Evolutionary conservation across 2,797 vertebrate species (phyloP).

Genomic region (Rhincodon typus): DNA sequence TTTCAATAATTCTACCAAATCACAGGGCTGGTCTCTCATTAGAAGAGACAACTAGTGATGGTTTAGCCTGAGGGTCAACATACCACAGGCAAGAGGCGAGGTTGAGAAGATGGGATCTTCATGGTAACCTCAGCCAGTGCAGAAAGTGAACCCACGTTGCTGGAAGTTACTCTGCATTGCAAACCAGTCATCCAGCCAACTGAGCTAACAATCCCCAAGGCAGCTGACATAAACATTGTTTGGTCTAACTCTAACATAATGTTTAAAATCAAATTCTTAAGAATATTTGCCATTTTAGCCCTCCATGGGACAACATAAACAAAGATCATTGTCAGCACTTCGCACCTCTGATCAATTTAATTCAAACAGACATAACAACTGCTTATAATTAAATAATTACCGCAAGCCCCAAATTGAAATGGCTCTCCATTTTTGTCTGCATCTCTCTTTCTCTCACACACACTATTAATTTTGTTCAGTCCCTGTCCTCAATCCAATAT

Average conservation of each 20-base stretch:
- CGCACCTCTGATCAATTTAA: neutral
- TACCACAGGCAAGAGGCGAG: no score
- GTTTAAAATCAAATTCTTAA: neutral
- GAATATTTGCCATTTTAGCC: neutral
- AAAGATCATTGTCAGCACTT: neutral
- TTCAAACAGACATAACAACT: slow-evolving; percentile 2
- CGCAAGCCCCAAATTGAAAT: neutral
- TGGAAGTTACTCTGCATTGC: no score
- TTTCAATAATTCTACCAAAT: no score
- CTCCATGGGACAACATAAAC: neutral
- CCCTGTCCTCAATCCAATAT: no score
- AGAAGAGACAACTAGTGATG: no score
- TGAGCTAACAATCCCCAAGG: neutral
- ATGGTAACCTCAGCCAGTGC: no score
- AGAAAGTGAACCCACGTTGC: no score
- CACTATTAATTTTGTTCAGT: neutral
- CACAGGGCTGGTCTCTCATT: no score
- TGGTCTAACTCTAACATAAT: neutral
- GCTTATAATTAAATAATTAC: slow-evolving; percentile 18
- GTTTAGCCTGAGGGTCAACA: no score
- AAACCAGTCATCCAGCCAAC: no score
- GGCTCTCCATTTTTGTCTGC: neutral
- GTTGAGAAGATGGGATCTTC: no score
- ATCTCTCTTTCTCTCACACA: neutral
- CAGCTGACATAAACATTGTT: neutral